Percentiles rank a stretch among this genome's conserved stretches.
These are phyloP conservation scores for Andrena praecox DNA, from an alignment of 2,888 invertebrate genomes.

Conservation along the genomic window DNA sequence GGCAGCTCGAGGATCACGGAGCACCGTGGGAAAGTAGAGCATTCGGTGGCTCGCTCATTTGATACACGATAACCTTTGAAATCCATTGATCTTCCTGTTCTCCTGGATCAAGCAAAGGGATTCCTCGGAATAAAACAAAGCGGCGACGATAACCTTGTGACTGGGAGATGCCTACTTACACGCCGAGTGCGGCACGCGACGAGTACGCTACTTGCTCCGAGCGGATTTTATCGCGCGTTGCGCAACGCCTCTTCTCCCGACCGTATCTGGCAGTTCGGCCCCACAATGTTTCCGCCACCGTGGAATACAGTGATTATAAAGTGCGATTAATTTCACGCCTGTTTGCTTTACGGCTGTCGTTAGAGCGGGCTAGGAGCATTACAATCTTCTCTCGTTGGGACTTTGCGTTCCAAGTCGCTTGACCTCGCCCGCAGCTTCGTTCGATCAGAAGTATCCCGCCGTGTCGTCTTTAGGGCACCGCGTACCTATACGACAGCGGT, in stretches of 20 bases:
- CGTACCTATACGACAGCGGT: neutral
- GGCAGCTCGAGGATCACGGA: neutral
- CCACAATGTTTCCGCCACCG: conserved; percentile 8
- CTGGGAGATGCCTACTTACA: conserved; percentile 47
- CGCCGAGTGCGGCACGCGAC: conserved; percentile 32
- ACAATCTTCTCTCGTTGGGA: neutral
- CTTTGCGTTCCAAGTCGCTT: neutral
- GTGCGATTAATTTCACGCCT: conserved; percentile 30
- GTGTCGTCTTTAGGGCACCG: neutral
- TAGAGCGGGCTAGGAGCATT: neutral
- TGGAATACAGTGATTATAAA: conserved; percentile 20
- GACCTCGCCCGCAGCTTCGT: neutral
- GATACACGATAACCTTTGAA: conserved; percentile 11
- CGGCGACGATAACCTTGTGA: conserved; percentile 21
- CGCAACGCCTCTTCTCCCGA: conserved; percentile 29
- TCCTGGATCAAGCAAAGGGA: neutral
- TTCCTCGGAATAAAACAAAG: neutral
- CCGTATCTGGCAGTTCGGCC: neutral
- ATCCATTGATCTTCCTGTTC: conserved; percentile 49
- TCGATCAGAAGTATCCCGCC: neutral
- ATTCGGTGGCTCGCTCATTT: neutral
- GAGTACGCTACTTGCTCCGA: conserved; percentile 2
- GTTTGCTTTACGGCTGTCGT: neutral
- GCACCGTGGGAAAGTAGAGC: neutral
- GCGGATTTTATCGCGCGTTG: conserved; percentile 43